Evolutionary conservation across 1,140 invertebrate genomes (phyloP), one percentile per base, ranked within the genome.

Genomic region (Bombus picipes): DNA sequence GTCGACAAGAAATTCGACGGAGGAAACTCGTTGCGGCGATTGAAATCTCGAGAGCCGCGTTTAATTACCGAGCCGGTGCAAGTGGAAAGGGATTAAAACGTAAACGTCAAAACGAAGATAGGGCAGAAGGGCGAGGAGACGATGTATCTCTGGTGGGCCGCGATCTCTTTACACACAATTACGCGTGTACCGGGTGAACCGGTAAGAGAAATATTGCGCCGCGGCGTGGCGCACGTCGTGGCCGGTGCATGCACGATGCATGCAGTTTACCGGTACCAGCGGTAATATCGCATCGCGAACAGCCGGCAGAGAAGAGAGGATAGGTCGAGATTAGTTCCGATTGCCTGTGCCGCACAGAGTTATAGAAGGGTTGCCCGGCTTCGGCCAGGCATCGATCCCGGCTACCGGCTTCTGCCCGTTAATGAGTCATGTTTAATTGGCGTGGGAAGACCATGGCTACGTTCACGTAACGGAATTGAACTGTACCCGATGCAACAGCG

Each of bases 371-470:
- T 91, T 92, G 82, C 79, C 81, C 43, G 76, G 84, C 79, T 71
- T 37, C 87, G 88, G 90, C 90, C 89, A 92, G 90, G 89, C 93
- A 94, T 94, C 93, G 93, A 94, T 94, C 82, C 92, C 89, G 86
- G 82, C 91, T 92, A 91, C 92, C 90, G 92, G 87, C 92, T 92
- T 92, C 92, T 91, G 92, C 92, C 94, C 93, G 94, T 95, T 95
- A 95, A 95, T 95, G 95, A 95, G 94, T 95, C 94, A 95, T 95
- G 95, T 95, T 95, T 95, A 95, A 95, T 95, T 95, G 95, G 95
- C 95, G 95, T 95, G 95, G 94, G 94, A 95, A 95, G 94, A 91
- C 89, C 85, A 88, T 84, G 90, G 92, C 90, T 93, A 92, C 92
- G 92, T 94, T 93, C 91, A 91, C 89, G 86, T 94, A 94, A 94